Evolutionary conservation across 2,113 vertebrate species (phyloP).

Genomic region (Trogon melanurus): DNA sequence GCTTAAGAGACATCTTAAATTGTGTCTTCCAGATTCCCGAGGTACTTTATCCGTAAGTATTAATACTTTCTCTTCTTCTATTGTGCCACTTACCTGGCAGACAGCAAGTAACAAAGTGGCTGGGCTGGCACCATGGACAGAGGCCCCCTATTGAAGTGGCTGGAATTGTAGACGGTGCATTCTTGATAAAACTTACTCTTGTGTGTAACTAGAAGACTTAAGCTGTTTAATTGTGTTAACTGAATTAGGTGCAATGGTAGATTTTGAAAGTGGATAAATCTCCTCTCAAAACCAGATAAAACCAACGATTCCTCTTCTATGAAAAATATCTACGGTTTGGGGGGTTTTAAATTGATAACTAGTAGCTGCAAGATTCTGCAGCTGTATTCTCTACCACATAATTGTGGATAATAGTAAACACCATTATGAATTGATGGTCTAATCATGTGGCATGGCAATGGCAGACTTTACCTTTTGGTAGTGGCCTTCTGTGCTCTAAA

Average conservation of each 20-base stretch:
- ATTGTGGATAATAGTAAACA: neutral
- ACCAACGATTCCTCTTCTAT: neutral
- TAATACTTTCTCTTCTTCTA: rapidly evolving
- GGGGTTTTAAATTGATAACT: neutral
- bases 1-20: neutral
- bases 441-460: neutral
- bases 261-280: neutral
- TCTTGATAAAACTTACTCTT: neutral
- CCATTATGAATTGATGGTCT: rapidly evolving
- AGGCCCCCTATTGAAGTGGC: neutral
- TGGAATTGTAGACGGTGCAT: neutral
- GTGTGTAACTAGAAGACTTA: neutral
- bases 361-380: neutral
- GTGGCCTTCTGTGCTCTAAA: neutral
- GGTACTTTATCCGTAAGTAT: neutral
- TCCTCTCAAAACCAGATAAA: neutral
- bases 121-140: conserved; percentile 49
- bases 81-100: neutral
- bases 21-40: neutral
- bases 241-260: neutral
- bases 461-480: neutral
- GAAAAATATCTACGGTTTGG: neutral
- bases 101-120: neutral
- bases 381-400: rapidly evolving
- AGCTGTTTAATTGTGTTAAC: neutral